These are phyloP conservation scores for Cydia splendana DNA, from an alignment of 1,140 invertebrate species.

Conservation along the genomic window DNA sequence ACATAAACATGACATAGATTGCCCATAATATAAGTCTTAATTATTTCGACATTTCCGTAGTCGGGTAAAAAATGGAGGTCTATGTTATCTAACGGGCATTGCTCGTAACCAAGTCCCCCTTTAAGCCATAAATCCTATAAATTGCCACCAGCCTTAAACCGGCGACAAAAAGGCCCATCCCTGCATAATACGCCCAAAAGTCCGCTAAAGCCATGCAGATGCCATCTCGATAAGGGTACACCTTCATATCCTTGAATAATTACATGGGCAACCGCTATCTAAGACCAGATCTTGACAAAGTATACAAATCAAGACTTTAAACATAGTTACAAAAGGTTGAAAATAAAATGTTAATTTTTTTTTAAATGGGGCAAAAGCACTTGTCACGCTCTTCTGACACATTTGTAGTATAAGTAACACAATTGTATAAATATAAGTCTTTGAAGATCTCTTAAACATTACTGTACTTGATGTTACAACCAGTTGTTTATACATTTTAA, in stretches of 20 bases:
- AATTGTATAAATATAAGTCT: no score
- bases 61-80: no score
- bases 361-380: no score
- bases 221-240: not conserved
- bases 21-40: no score
- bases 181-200: slow-evolving; percentile 1
- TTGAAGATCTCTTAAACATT: no score
- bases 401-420: no score
- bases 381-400: no score
- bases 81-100: not conserved
- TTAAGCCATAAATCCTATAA: slow-evolving; percentile 1
- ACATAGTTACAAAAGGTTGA: not conserved
- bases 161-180: not conserved
- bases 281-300: not conserved
- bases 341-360: no score
- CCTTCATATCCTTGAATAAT: not conserved
- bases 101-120: not conserved
- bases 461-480: no score
- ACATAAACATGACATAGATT: no score
- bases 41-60: no score
- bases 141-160: not conserved
- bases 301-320: not conserved
- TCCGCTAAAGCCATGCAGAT: not conserved
- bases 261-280: not conserved
- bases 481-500: no score